Evolutionary conservation across 1,140 invertebrate genomes (phyloP).

Genomic region (Meloidogyne hapla): DNA sequence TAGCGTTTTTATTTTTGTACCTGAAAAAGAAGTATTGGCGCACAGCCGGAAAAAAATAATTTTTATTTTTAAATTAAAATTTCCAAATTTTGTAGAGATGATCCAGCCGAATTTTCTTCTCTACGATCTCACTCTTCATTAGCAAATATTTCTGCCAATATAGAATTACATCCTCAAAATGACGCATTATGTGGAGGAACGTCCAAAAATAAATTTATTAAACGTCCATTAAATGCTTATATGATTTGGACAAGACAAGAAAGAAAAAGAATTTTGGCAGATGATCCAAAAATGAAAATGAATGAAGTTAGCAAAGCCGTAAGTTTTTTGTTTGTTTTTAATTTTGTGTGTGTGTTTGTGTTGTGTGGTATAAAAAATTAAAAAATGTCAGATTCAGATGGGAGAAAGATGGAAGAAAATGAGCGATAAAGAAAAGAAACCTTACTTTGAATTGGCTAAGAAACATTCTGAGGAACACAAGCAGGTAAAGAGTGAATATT

Average conservation of each 20-base stretch:
- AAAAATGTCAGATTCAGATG: slow-evolving; percentile 49
- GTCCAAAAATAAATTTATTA: slow-evolving; percentile 50
- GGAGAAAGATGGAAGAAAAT: slow-evolving; percentile 56
- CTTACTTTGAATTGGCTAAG: slow-evolving; percentile 50
- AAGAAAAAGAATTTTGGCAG: slow-evolving; percentile 65
- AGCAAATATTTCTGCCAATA: slow-evolving; percentile 43
- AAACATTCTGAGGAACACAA: slow-evolving; percentile 53
- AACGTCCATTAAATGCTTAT: slow-evolving; percentile 54
- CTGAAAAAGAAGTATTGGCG: not conserved
- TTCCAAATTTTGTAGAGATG: slow-evolving; percentile 30
- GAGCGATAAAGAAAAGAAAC: slow-evolving; percentile 56
- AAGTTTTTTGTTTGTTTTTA: slow-evolving; percentile 33
- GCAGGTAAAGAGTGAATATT: slow-evolving; percentile 34
- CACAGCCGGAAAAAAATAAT: not conserved
- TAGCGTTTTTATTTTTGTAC: no score
- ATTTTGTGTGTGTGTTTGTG: slow-evolving; percentile 26
- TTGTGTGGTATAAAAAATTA: slow-evolving; percentile 28
- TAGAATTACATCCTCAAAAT: slow-evolving; percentile 53
- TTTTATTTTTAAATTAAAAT: not conserved
- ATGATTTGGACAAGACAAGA: slow-evolving; percentile 65
- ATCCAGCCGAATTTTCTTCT: slow-evolving; percentile 42
- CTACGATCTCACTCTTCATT: slow-evolving; percentile 31
- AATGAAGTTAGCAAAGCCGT: slow-evolving; percentile 45
- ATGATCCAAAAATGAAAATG: slow-evolving; percentile 55
- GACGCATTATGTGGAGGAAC: slow-evolving; percentile 33